Base-by-base conservation (phyloP, 1,140 invertebrate genomes). In the Platorchestia sp. region DNA sequence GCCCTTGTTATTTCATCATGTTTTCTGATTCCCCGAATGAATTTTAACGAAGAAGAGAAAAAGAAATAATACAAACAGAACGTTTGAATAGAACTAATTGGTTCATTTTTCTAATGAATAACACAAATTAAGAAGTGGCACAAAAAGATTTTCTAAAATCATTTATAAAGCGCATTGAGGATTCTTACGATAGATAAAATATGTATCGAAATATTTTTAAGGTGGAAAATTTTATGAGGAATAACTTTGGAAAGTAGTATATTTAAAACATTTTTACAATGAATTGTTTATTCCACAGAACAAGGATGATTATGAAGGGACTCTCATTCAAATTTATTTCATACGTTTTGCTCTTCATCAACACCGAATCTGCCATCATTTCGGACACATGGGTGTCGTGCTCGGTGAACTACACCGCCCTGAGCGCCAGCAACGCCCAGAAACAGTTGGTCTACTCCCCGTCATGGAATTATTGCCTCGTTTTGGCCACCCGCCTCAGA, bases 321-420 rank as follows among this genome's bases (percentile, higher is more conserved):
- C 14, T 14, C 36, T 10, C 59, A 10, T 75, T 75, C 27, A 75
- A 75, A 75, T 75, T 75, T 75, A 27, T 75, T 10, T 14, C 36
- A 3, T 14, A 27, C 59, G 14, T 75, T 36, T 75, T 10, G 10
- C 14, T 3, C 14, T 75, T 75, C 14, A 10, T 75, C 36, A 22
- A 10, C 10, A 36, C 27, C 59, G 59, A 89, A 42, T 89, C 87
- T 10, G 43, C 41, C 14, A 89, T 89, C 16, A 36, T 89, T 0
- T 89, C 87, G 42, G 87, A 89, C 5, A 89, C 87, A 10, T 89
- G 87, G 87, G 87, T 89, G 14, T 89, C 87, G 41, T 89, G 87
- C 27, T 10, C 41, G 5, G 87, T 27, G 0, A 89, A 89, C 43
- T 42, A 42, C 16, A 89, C 87, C 7, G 87, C 87, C 43, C 27